Percentiles rank a stretch among this genome's conserved stretches.
phyloP scores from a whole-genome alignment of 2,888 invertebrate genomes.

The Heliconius cydno region DNA sequence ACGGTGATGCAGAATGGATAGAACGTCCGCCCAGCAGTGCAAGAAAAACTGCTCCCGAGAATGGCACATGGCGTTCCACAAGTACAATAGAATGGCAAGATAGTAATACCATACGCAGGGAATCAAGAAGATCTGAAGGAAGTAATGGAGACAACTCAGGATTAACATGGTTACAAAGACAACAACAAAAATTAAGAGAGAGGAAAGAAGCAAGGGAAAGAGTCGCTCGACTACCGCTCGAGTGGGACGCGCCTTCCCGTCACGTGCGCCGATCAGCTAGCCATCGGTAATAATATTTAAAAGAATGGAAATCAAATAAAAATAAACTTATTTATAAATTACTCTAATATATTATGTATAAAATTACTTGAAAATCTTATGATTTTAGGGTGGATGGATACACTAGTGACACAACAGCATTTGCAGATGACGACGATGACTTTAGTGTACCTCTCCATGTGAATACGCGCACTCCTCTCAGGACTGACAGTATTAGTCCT shows the following conservation, averaged over 20 bases:
- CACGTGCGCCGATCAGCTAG: constrained; percentile 79
- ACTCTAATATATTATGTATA: neutral
- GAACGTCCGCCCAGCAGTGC: constrained; percentile 66
- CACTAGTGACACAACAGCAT: constrained; percentile 90
- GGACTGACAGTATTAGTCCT: constrained; percentile 75
- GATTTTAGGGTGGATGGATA: constrained; percentile 87
- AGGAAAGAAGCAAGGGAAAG: constrained; percentile 88
- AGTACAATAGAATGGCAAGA: constrained; percentile 77
- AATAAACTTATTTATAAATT: neutral
- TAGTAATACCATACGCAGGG: constrained; percentile 58
- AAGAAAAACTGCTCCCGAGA: constrained; percentile 67
- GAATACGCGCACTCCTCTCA: constrained; percentile 80
- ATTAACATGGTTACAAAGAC: constrained; percentile 91
- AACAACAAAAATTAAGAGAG: constrained; percentile 91
- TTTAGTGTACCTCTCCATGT: constrained; percentile 88
- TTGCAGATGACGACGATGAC: constrained; percentile 89
- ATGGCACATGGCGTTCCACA: constrained; percentile 73
- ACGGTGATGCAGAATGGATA: constrained; percentile 75
- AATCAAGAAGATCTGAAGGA: constrained; percentile 74
- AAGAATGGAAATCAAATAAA: neutral
- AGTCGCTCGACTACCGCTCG: constrained; percentile 88
- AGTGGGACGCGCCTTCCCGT: constrained; percentile 81
- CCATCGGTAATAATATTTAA: constrained; percentile 66
- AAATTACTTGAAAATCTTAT: neutral
- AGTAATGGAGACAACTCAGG: constrained; percentile 71